These are phyloP conservation scores for Hydrolagus affinis DNA, from an alignment of 2,113 vertebrate species.

Conservation along the genomic window DNA sequence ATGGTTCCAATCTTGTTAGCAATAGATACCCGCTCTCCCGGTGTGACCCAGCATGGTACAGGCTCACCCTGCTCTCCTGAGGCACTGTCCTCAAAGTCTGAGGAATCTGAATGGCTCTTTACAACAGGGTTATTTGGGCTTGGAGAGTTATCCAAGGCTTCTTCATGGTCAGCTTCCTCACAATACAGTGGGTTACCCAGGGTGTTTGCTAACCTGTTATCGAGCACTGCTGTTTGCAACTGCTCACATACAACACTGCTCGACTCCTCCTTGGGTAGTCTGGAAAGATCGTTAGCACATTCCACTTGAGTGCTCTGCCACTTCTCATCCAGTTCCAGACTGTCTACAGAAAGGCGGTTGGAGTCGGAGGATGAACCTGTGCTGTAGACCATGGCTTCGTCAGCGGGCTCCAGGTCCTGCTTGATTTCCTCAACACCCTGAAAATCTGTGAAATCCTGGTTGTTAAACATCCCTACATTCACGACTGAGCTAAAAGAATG, in stretches of 20 bases:
- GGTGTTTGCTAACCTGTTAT: slow-evolving; percentile 1
- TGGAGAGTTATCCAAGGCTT: slow-evolving; percentile 19
- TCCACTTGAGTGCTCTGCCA: background rate
- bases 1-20: slow-evolving; percentile 60
- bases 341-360: slow-evolving; percentile 13
- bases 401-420: slow-evolving; percentile 57
- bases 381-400: slow-evolving; percentile 42
- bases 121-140: slow-evolving; percentile 33
- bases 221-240: background rate
- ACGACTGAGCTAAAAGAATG: slow-evolving; percentile 40
- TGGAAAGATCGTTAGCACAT: background rate
- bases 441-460: slow-evolving; percentile 81
- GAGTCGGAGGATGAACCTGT: slow-evolving; percentile 34
- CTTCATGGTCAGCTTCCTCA: slow-evolving; percentile 9
- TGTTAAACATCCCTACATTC: slow-evolving; percentile 14
- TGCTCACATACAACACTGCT: background rate
- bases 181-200: slow-evolving; percentile 33
- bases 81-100: slow-evolving; percentile 54
- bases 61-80: slow-evolving; percentile 44
- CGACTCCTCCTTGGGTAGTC: background rate
- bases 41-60: slow-evolving; percentile 59
- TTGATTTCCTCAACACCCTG: slow-evolving; percentile 75
- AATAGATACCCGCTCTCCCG: slow-evolving; percentile 66
- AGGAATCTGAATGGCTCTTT: slow-evolving; percentile 45
- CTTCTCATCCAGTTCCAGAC: slow-evolving; percentile 24